phyloP scores from a whole-genome alignment of 2,113 vertebrate genomes.

The Paramisgurnus dabryanus region DNA sequence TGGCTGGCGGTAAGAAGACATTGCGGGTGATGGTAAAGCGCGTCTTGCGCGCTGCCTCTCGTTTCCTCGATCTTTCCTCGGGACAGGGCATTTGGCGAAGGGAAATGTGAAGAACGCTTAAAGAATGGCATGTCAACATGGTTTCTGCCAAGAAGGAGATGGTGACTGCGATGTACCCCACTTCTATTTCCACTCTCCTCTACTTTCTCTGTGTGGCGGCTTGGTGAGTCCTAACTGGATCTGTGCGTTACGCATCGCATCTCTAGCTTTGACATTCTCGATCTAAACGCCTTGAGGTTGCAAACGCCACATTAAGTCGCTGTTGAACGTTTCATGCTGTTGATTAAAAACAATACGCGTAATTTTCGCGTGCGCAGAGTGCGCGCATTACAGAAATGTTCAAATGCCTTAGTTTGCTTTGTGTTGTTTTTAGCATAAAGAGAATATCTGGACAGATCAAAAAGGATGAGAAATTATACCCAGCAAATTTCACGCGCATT shows the following conservation, averaged over 20 bases:
- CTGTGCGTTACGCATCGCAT: conserved; percentile 39
- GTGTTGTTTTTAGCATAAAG: conserved; percentile 76
- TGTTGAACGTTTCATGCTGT: conserved; percentile 1
- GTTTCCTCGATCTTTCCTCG: conserved; percentile 63
- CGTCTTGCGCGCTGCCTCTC: conserved; percentile 36
- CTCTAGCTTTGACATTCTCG: neutral
- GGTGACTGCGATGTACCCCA: conserved; percentile 80
- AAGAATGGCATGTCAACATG: conserved; percentile 97
- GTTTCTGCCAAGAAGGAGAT: conserved; percentile 88
- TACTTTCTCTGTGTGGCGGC: conserved; percentile 85
- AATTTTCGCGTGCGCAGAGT: conserved; percentile 3
- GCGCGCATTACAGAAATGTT: neutral
- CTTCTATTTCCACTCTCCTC: conserved; percentile 80
- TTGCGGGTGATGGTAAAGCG: conserved; percentile 59
- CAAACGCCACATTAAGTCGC: conserved; percentile 9
- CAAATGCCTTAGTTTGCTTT: conserved; percentile 48
- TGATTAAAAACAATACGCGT: neutral
- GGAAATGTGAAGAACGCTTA: conserved; percentile 81
- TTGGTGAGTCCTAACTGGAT: conserved; percentile 82
- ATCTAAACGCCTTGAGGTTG: conserved; percentile 13
- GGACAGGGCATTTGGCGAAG: conserved; percentile 75
- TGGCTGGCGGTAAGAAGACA: conserved; percentile 26
- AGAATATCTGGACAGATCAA: conserved; percentile 81
- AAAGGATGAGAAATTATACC: conserved; percentile 89
- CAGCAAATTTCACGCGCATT: conserved; percentile 97